phyloP scores from a whole-genome alignment of 1,140 invertebrate genomes.

The Saccostrea glomerata region DNA sequence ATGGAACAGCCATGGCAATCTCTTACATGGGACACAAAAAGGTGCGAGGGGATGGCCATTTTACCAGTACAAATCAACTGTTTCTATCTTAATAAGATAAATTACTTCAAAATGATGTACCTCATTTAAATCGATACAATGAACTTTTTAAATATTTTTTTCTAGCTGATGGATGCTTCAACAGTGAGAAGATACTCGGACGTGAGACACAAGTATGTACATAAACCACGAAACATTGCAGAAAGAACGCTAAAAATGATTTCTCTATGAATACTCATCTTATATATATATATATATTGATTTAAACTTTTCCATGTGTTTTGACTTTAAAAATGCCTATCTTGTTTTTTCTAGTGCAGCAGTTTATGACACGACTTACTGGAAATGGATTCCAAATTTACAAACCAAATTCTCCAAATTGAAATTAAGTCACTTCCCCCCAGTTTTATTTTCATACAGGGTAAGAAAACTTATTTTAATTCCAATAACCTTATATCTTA shows the following conservation, averaged over 20 bases:
- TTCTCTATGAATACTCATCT: no score
- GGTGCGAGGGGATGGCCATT: not conserved
- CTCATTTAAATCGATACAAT: not conserved
- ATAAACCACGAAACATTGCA: no score
- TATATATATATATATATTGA: no score
- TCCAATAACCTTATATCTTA: no score
- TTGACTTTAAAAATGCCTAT: not conserved
- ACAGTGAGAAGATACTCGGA: slow-evolving; percentile 38
- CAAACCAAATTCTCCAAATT: slow-evolving; percentile 25
- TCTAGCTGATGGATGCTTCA: slow-evolving; percentile 28
- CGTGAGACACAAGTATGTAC: slow-evolving; percentile 37
- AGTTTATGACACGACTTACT: slow-evolving; percentile 38
- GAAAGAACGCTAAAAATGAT: no score
- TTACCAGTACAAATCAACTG: not conserved
- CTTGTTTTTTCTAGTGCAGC: slow-evolving; percentile 2
- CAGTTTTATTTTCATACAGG: not conserved
- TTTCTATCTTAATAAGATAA: not conserved
- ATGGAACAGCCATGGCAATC: slow-evolving; percentile 43
- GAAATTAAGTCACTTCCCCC: slow-evolving; percentile 21
- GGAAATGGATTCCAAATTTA: slow-evolving; percentile 39
- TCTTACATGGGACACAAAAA: slow-evolving; percentile 45
- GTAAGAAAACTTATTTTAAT: not conserved
- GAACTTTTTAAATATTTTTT: not conserved
- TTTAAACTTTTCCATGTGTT: no score
- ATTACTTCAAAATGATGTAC: not conserved